Percentiles rank a stretch among this genome's conserved stretches.
Evolutionary conservation across 2,888 invertebrate genomes (phyloP).

Genomic region (Sylvicola cinctus): DNA sequence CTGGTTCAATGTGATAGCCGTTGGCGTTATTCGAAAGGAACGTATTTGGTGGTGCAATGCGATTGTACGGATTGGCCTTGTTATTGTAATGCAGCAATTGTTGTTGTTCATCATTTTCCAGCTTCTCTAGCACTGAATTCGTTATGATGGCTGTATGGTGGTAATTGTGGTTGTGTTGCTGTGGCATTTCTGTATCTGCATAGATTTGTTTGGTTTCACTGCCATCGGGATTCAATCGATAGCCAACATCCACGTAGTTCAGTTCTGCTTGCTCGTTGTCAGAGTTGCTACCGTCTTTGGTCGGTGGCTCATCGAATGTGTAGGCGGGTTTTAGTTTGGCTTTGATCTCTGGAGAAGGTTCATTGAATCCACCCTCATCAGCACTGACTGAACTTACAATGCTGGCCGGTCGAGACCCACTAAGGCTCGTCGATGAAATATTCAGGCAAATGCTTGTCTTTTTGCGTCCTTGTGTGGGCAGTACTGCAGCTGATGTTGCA

Average conservation of each 20-base stretch:
- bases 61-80: not conserved
- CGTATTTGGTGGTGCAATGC: conserved; percentile 3
- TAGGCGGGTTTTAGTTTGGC: conserved; percentile 28
- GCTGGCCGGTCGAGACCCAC: conserved; percentile 41
- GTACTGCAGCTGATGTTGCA: not conserved
- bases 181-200: conserved; percentile 21
- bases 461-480: conserved; percentile 23
- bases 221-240: conserved; percentile 25
- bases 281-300: conserved; percentile 3
- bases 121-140: conserved; percentile 19
- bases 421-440: conserved; percentile 38
- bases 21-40: conserved; percentile 9
- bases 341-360: conserved; percentile 47
- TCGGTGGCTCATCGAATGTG: conserved; percentile 12
- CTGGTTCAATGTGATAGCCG: conserved; percentile 17
- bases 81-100: no score
- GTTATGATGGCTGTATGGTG: conserved; percentile 14
- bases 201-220: conserved; percentile 23
- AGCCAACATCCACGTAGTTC: conserved; percentile 25
- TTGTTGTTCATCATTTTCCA: conserved; percentile 2
- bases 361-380: conserved; percentile 52
- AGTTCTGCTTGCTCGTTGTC: conserved; percentile 15
- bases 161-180: conserved; percentile 2
- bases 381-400: conserved; percentile 47
- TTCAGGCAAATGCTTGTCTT: conserved; percentile 38